A percentile compares a stretch with the other conserved stretches of the same genome.
phyloP scores from a whole-genome alignment of 2,888 invertebrate species.

The Panzeria rudis region DNA sequence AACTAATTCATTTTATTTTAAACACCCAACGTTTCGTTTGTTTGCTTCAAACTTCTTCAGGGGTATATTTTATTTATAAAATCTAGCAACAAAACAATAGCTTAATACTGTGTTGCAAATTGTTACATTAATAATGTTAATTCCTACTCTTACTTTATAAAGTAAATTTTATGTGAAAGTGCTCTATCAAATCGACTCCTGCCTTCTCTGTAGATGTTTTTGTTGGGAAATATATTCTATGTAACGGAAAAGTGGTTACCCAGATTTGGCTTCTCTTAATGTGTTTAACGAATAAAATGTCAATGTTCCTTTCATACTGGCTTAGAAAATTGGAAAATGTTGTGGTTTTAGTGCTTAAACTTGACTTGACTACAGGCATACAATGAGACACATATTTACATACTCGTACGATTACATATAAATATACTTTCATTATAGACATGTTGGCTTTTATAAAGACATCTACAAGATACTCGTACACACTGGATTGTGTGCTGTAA shows the following conservation, averaged over 20 bases:
- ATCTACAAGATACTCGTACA: conserved; percentile 30
- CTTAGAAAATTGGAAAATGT: conserved; percentile 60
- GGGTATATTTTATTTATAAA: no score
- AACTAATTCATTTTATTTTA: no score
- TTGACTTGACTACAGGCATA: conserved; percentile 47
- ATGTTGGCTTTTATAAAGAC: conserved; percentile 63
- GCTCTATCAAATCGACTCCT: neutral
- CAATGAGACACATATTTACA: conserved; percentile 65
- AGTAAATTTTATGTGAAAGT: no score
- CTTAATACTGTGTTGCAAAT: no score
- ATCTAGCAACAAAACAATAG: no score
- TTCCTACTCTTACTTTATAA: no score
- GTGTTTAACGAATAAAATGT: conserved; percentile 22
- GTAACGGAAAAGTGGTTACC: neutral
- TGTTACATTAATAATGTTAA: no score
- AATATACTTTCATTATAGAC: conserved; percentile 48
- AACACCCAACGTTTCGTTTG: no score
- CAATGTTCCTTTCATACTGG: conserved; percentile 37
- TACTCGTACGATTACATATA: conserved; percentile 27
- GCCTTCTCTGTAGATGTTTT: neutral
- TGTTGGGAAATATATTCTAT: neutral
- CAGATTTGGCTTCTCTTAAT: conserved; percentile 6
- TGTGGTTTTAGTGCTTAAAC: conserved; percentile 66
- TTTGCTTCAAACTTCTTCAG: no score
- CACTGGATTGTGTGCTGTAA: neutral